These are phyloP conservation scores for Diacarnus erythraeanus DNA, from an alignment of 37 sponge, comb jelly and placozoan genomes.

Conservation along the genomic window DNA sequence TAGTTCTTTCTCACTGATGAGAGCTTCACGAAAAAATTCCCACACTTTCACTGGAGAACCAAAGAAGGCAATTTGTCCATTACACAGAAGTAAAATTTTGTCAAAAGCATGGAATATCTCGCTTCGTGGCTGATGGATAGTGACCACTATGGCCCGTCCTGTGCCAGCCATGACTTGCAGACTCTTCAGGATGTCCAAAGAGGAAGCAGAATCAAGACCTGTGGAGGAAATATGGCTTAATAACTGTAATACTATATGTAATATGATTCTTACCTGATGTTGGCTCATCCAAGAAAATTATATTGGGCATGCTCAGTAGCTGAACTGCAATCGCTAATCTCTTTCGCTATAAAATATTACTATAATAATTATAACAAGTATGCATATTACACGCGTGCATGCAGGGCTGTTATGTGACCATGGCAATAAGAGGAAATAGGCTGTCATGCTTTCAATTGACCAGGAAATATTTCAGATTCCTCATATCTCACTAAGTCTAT, in stretches of 20 bases:
- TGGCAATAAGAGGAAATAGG: too few species aligned
- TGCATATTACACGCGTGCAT: too few species aligned
- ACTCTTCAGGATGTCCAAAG: slow-evolving; percentile 68
- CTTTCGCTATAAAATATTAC: slow-evolving; percentile 69
- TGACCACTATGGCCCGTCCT: slow-evolving; percentile 79
- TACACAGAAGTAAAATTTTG: slow-evolving; percentile 81
- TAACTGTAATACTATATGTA: not conserved
- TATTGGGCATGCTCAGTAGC: slow-evolving; percentile 78
- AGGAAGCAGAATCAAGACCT: slow-evolving; percentile 75
- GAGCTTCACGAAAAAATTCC: slow-evolving; percentile 52
- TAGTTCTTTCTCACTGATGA: slow-evolving; percentile 27
- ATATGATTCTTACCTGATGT: slow-evolving; percentile 60
- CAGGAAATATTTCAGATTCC: too few species aligned
- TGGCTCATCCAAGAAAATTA: slow-evolving; percentile 88
- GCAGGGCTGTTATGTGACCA: too few species aligned
- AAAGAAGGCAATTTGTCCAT: slow-evolving; percentile 89
- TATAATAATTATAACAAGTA: too few species aligned
- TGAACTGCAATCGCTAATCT: slow-evolving; percentile 81
- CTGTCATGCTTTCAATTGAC: too few species aligned
- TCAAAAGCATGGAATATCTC: slow-evolving; percentile 95
- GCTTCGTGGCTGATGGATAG: slow-evolving; percentile 92
- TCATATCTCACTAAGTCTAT: too few species aligned
- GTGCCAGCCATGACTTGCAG: slow-evolving; percentile 67
- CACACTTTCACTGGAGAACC: slow-evolving; percentile 83
- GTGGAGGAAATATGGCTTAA: slow-evolving; percentile 4